phyloP scores from a whole-genome alignment of 1,140 invertebrate genomes.

The Hestina assimilis region DNA sequence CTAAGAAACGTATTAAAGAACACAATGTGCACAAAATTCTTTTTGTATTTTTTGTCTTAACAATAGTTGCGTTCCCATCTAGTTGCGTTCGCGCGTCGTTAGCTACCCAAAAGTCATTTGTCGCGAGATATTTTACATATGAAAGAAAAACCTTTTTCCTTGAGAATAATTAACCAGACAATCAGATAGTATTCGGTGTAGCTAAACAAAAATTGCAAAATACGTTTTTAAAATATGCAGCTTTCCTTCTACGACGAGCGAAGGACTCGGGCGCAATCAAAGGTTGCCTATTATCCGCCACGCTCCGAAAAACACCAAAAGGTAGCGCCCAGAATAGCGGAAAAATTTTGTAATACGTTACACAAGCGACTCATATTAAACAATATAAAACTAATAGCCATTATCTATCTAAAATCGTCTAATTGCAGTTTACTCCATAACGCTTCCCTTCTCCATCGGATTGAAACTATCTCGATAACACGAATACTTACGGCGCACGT shows the following conservation, averaged over 20 bases:
- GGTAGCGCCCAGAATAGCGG: constrained; percentile 63
- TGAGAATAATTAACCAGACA: constrained; percentile 43
- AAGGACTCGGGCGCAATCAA: constrained; percentile 74
- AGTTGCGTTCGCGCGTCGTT: constrained; percentile 35
- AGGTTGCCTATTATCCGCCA: constrained; percentile 75
- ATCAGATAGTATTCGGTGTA: constrained; percentile 37
- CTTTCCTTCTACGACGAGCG: constrained; percentile 64
- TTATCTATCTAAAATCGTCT: constrained; percentile 68
- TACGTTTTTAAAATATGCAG: constrained; percentile 59
- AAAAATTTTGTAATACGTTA: constrained; percentile 75
- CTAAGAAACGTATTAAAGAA: constrained; percentile 27
- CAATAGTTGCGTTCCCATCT: constrained; percentile 45
- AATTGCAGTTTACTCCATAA: constrained; percentile 69
- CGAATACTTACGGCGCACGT: constrained; percentile 30
- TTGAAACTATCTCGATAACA: constrained; percentile 29
- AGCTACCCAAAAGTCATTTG: constrained; percentile 24
- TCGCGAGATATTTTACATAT: constrained; percentile 28
- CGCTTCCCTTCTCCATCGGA: constrained; percentile 36
- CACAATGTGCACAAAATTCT: constrained; percentile 16
- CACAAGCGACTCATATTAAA: constrained; percentile 73
- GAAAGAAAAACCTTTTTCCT: constrained; percentile 32
- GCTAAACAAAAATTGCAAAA: constrained; percentile 54
- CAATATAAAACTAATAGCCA: constrained; percentile 70
- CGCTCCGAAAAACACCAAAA: constrained; percentile 76
- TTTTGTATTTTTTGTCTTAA: constrained; percentile 26